Conservation (phyloP, 2,113 vertebrate species). For the Cricetomys ansorgei region DNA sequence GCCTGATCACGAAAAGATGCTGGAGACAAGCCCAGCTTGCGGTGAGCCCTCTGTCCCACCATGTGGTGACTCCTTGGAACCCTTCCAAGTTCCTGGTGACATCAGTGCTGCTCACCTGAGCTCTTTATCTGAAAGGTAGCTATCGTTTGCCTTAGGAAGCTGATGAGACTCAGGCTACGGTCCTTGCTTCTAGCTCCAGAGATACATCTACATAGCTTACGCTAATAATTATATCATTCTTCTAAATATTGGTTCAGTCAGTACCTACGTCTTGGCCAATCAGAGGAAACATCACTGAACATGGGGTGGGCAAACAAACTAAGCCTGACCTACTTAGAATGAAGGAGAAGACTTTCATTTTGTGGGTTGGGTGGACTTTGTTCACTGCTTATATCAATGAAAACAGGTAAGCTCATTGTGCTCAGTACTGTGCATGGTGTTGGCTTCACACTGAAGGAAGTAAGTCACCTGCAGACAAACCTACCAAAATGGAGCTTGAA, state of each 20-base stretch:
- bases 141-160: neutral
- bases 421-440: rapidly evolving
- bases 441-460: neutral
- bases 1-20: neutral
- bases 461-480: neutral
- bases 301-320: neutral
- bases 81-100: neutral
- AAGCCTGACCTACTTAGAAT: neutral
- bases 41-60: too few relatives aligned
- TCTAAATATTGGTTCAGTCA: neutral
- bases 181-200: neutral
- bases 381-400: neutral
- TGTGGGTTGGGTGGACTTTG: rapidly evolving
- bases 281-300: neutral
- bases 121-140: neutral
- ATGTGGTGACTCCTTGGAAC: neutral
- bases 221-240: neutral
- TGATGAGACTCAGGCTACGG: neutral
- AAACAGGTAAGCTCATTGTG: rapidly evolving
- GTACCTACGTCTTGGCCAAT: neutral
- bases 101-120: neutral
- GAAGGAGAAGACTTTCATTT: neutral
- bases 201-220: neutral
- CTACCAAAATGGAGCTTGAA: too few relatives aligned
- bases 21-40: neutral